These are phyloP conservation scores for Achroia grisella DNA, from an alignment of 1,140 invertebrate species.

Conservation along the genomic window DNA sequence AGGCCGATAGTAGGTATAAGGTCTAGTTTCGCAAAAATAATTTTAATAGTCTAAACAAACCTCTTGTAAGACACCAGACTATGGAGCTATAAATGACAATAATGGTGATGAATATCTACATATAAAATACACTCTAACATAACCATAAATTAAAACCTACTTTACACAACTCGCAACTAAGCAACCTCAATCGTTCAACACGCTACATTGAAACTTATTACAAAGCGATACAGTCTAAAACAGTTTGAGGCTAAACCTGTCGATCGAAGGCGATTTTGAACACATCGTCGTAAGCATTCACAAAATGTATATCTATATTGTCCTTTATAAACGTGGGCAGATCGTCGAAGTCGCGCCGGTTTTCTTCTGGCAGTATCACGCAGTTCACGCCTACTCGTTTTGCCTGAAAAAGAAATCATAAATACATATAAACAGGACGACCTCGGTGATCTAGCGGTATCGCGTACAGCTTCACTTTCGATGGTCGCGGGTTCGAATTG, in stretches of 20 bases:
- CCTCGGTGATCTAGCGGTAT: too few relatives aligned
- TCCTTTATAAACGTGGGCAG: slow-evolving; percentile 93
- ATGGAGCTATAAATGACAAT: too few relatives aligned
- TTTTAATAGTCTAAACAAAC: too few relatives aligned
- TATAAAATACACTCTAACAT: background rate
- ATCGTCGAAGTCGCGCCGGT: slow-evolving; percentile 97
- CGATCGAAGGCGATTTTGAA: slow-evolving; percentile 86
- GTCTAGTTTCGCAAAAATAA: too few relatives aligned
- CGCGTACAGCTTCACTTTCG: too few relatives aligned
- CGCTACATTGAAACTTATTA: background rate
- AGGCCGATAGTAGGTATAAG: too few relatives aligned
- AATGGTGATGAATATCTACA: background rate
- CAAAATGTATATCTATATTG: slow-evolving; percentile 96
- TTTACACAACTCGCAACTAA: background rate
- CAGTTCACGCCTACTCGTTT: slow-evolving; percentile 93
- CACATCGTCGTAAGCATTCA: slow-evolving; percentile 88
- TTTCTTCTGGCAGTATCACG: slow-evolving; percentile 96
- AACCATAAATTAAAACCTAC: slow-evolving; percentile 1
- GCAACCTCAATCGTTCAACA: too few relatives aligned
- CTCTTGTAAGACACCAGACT: too few relatives aligned
- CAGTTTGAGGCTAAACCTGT: slow-evolving; percentile 23
- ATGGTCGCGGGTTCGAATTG: too few relatives aligned
- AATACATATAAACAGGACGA: too few relatives aligned
- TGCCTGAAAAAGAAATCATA: slow-evolving; percentile 75
- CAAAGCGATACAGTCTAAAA: background rate